Evolutionary conservation across 92 coral and sea anemone genomes (phyloP).

Genomic region (Desmophyllum pertusum): DNA sequence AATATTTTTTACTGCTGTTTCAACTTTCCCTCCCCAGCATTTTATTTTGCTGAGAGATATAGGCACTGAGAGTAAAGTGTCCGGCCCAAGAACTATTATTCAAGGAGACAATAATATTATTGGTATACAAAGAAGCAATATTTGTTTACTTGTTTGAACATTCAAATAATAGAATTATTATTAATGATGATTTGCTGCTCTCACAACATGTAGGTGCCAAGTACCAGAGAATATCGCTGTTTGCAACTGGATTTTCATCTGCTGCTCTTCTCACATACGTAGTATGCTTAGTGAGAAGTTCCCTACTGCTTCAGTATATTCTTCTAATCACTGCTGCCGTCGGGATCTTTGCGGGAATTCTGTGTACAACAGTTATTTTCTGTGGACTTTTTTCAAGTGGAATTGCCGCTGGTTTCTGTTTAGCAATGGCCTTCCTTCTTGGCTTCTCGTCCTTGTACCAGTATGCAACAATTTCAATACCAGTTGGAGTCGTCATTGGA

Average conservation of each 20-base stretch:
- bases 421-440: conserved; percentile 76
- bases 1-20: too few species aligned
- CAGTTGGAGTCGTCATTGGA: conserved; percentile 75
- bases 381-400: conserved; percentile 91
- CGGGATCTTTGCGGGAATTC: conserved; percentile 85
- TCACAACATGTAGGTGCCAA: conserved; percentile 70
- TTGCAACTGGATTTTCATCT: conserved; percentile 79
- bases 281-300: conserved; percentile 75
- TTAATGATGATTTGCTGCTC: background rate
- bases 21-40: too few species aligned
- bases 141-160: too few species aligned
- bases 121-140: background rate
- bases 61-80: too few species aligned
- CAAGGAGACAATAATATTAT: too few species aligned
- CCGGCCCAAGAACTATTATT: too few species aligned
- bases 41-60: too few species aligned
- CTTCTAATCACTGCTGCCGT: conserved; percentile 90
- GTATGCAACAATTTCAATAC: conserved; percentile 76
- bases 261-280: conserved; percentile 83
- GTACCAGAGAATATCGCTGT: conserved; percentile 74
- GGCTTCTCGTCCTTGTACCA: conserved; percentile 66
- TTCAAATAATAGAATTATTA: too few species aligned
- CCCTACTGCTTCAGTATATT: conserved; percentile 66
- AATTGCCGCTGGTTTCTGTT: conserved; percentile 81
- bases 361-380: conserved; percentile 89